Evolutionary conservation across 2,797 vertebrate species (phyloP).

Genomic region (Rachycentron canadum): DNA sequence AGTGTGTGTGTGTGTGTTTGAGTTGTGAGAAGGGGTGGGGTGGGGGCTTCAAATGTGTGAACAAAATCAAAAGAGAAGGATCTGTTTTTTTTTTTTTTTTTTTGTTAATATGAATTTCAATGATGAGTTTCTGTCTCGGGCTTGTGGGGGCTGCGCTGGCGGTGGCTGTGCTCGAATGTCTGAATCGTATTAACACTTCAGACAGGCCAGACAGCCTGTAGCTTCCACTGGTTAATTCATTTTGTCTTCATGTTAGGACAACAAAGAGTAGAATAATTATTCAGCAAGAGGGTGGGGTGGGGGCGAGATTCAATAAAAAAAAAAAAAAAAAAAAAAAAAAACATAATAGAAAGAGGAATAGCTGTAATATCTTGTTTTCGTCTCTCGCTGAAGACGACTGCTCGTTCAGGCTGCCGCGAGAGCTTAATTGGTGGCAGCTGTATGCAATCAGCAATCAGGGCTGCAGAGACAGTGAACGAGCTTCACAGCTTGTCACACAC

Average conservation of each 20-base stretch:
- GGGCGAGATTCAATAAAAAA: too few relatives aligned
- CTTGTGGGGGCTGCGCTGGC: conserved; percentile 43
- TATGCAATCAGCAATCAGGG: conserved; percentile 78
- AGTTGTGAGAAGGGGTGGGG: too few relatives aligned
- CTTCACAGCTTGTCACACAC: conserved; percentile 42
- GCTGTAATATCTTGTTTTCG: conserved; percentile 6
- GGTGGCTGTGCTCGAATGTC: conserved; percentile 53
- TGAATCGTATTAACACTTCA: conserved; percentile 70
- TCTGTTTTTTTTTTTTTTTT: conserved; percentile 50
- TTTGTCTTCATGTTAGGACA: conserved; percentile 40
- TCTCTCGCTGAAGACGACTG: neutral
- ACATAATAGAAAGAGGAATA: neutral
- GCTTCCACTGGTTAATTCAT: conserved; percentile 42
- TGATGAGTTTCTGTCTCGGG: conserved; percentile 51
- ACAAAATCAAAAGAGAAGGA: conserved; percentile 71
- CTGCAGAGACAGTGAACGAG: conserved; percentile 64
- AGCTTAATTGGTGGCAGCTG: conserved; percentile 78
- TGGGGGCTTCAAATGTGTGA: conserved; percentile 43
- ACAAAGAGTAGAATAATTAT: conserved; percentile 46
- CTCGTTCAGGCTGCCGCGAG: conserved; percentile 38
- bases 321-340: conserved; percentile 1
- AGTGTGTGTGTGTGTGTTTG: conserved; percentile 12
- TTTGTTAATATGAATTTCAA: conserved; percentile 67
- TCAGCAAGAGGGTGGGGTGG: neutral
- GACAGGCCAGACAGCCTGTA: conserved; percentile 30